Conservation (phyloP, 2,113 vertebrate genomes). For the Smithornis capensis region DNA sequence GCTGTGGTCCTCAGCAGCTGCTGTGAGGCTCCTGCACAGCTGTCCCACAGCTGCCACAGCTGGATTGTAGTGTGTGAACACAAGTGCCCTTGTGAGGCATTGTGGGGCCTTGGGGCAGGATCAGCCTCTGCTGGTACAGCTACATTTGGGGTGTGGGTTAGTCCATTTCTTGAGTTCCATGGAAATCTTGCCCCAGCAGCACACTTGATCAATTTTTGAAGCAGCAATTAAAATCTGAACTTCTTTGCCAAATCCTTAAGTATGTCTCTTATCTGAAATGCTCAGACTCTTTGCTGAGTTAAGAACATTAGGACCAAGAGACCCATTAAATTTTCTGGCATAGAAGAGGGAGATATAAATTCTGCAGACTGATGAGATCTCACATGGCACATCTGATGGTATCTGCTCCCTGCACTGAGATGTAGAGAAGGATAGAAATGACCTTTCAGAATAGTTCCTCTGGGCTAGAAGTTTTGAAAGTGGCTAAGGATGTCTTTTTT, state of each 20-base stretch:
- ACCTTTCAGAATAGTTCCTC: neutral
- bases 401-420: neutral
- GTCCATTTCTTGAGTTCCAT: accelerated
- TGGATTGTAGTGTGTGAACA: accelerated
- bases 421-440: neutral
- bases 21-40: neutral
- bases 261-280: slow-evolving; percentile 23
- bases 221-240: slow-evolving; percentile 27
- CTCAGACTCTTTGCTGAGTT: slow-evolving; percentile 45
- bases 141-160: neutral
- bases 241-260: slow-evolving; percentile 38
- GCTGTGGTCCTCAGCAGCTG: accelerated
- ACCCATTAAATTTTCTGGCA: slow-evolving; percentile 42
- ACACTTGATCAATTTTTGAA: neutral
- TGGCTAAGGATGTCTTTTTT: neutral
- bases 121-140: accelerated
- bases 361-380: neutral
- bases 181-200: neutral
- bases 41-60: neutral
- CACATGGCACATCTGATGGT: neutral
- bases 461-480: neutral
- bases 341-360: neutral
- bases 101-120: accelerated
- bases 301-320: slow-evolving; percentile 50
- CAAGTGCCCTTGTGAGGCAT: accelerated